Percentiles rank a stretch among this genome's conserved stretches.
phyloP scores from a whole-genome alignment of 1,140 invertebrate genomes.

The Heliconius eleuchia region DNA sequence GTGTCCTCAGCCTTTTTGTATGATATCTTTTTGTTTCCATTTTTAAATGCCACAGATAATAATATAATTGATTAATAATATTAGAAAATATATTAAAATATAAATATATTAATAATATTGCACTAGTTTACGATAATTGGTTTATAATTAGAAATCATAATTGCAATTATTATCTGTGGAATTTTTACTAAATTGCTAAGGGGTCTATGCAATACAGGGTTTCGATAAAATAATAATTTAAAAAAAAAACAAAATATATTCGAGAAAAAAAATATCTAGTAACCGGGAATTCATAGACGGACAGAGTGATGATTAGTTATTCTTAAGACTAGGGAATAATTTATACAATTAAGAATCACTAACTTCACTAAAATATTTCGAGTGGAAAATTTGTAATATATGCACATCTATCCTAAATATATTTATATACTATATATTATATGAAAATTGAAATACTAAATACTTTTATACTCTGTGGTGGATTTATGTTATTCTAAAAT shows the following conservation, averaged over 20 bases:
- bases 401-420: constrained; percentile 14
- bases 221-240: constrained; percentile 44
- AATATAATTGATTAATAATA: constrained; percentile 14
- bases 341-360: constrained; percentile 34
- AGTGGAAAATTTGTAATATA: constrained; percentile 27
- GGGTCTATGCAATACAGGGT: constrained; percentile 74
- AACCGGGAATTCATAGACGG: constrained; percentile 56
- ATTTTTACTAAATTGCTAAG: constrained; percentile 72
- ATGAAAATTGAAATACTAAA: constrained; percentile 6
- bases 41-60: constrained; percentile 56
- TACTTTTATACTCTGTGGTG: constrained; percentile 1
- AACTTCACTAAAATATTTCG: constrained; percentile 35
- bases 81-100: not conserved
- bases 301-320: constrained; percentile 54
- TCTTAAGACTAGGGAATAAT: constrained; percentile 59
- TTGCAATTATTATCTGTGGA: constrained; percentile 49
- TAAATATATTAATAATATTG: constrained; percentile 11
- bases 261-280: constrained; percentile 41
- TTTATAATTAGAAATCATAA: not conserved
- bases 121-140: constrained; percentile 4
- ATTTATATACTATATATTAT: constrained; percentile 6
- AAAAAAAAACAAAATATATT: constrained; percentile 37
- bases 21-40: constrained; percentile 73
- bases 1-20: constrained; percentile 77
- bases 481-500: not conserved